Percentiles rank a stretch among this genome's conserved stretches.
Evolutionary conservation across 2,113 vertebrate genomes (phyloP).

Genomic region (Asarcornis scutulata): DNA sequence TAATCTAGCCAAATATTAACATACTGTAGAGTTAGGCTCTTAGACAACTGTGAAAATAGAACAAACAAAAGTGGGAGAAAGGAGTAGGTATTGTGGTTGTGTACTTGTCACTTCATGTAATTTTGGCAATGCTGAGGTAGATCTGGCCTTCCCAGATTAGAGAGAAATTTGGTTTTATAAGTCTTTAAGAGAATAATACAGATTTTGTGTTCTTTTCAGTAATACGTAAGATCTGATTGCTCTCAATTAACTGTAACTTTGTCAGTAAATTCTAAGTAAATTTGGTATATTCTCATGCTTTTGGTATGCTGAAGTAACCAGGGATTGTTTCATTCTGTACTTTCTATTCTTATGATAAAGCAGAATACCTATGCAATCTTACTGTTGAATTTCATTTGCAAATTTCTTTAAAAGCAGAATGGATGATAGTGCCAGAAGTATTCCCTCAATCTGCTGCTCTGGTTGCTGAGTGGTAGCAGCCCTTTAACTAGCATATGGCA

Average conservation of each 20-base stretch:
- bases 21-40: not conserved
- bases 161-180: not conserved
- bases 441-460: not conserved
- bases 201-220: accelerated
- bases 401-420: not conserved
- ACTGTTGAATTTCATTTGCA: not conserved
- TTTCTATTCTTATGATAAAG: not conserved
- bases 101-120: not conserved
- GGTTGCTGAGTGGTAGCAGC: not conserved
- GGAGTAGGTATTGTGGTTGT: not conserved
- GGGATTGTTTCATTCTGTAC: not conserved
- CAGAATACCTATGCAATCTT: not conserved
- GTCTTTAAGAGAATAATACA: not conserved
- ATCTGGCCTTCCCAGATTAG: not conserved
- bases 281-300: not conserved
- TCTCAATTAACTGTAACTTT: not conserved
- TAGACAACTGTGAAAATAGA: not conserved
- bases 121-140: not conserved
- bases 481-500: not conserved
- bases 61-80: not conserved
- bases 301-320: not conserved
- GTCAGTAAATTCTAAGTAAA: not conserved
- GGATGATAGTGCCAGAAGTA: not conserved
- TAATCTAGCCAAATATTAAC: not conserved
- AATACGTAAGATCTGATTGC: not conserved